Evolutionary conservation across 2,113 vertebrate species (phyloP), one percentile per base, ranked within the genome.

Genomic region (Cyphomyrus plagiostoma): DNA sequence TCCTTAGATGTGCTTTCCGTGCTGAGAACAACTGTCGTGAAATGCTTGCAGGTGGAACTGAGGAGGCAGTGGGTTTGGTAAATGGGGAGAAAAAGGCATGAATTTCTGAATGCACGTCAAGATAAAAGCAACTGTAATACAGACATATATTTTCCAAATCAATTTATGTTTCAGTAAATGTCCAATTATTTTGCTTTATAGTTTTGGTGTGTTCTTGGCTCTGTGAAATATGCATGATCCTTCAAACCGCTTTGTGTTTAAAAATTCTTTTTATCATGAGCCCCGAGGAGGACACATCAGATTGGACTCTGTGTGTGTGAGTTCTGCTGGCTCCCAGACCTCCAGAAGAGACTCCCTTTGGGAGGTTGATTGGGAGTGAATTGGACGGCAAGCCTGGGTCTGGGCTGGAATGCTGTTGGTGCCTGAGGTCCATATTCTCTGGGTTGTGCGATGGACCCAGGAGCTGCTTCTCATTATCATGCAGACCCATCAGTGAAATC

Each of bases 191-290:
- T 91, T 91, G 91, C 91, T 91, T 93, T 93, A 91, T 93, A 92
- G 92, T 90, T 91, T 90, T 91, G 86, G 91, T 91, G 90, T 90
- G 92, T 92, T 93, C 91, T 94, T 70, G 58, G 91, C 82, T 26
- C 91, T 91, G 92, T 94, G 92, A 94, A 95, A 95, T 94, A 95
- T 95, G 92, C 91, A 95, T 95, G 93, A 95, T 92, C 93, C 88
- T 92, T 95, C 93, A 93, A 92, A 94, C 90, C 11, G 91, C 89
- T 89, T 90, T 89, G 74, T 89, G 91, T 93, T 94, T 92, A 93
- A 93, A 93, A 91, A 93, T 92, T 91, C 90, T 90, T 94, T 94
- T 95, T 90, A 94, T 94, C 92, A 88, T 62, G 42, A 70, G 80
- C 92, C 94, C 90, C 1, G 90, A 93, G 92, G 94, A 94, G 85